Conservation (phyloP, 2,888 invertebrate species). For the Plebejus anna region DNA sequence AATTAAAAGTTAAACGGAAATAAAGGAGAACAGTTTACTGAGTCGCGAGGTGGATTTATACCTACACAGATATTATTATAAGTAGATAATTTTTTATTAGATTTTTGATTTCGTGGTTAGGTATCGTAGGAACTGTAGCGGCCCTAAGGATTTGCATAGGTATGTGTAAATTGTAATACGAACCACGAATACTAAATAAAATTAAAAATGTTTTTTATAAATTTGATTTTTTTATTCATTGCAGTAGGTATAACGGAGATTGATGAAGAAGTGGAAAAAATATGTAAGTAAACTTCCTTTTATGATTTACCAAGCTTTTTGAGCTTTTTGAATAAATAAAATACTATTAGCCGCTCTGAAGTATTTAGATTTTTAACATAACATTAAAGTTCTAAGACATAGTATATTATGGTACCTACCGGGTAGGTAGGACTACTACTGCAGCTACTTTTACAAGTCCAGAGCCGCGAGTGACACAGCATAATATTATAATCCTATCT, state of each 20-base stretch:
- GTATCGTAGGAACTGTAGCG: no score
- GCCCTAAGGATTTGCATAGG: no score
- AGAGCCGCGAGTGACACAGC: not conserved
- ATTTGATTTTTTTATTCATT: conserved; percentile 26
- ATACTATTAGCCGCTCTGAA: no score
- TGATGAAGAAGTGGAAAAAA: conserved; percentile 64
- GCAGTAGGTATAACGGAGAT: conserved; percentile 50
- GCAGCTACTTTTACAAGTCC: not conserved
- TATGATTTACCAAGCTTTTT: conserved; percentile 19
- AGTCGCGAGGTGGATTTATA: not conserved
- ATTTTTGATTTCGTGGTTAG: no score
- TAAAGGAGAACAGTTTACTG: not conserved
- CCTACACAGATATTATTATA: not conserved
- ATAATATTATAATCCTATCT: not conserved
- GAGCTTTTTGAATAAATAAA: no score
- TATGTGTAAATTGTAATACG: no score
- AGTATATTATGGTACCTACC: no score
- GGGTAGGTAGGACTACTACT: no score
- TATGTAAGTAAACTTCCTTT: conserved; percentile 48
- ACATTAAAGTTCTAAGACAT: no score
- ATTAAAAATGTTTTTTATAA: conserved; percentile 31
- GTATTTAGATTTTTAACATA: no score
- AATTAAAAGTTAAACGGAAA: not conserved
- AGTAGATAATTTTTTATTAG: not conserved
- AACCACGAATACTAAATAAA: not conserved